A percentile compares a stretch with the other conserved stretches of the same genome.
phyloP scores from a whole-genome alignment of 2,888 invertebrate genomes.

The Dynastes grantii region DNA sequence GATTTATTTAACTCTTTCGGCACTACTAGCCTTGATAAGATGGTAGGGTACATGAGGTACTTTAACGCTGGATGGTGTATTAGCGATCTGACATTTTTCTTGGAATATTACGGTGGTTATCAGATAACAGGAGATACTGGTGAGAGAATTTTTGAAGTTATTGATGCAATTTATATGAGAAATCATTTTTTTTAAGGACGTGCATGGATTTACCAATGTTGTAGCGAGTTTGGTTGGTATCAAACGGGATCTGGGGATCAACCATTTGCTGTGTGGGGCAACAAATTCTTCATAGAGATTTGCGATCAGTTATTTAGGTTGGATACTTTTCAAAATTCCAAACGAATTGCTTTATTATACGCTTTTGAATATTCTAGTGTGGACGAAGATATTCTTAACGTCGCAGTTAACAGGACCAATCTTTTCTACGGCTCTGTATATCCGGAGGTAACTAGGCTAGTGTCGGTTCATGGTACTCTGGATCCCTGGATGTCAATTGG shows the following conservation, averaged over 20 bases:
- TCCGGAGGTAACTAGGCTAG: slow-evolving; percentile 73
- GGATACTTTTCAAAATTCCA: background rate
- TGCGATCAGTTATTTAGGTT: slow-evolving; percentile 84
- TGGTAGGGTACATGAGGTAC: slow-evolving; percentile 52
- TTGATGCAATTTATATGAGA: background rate
- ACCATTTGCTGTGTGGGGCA: slow-evolving; percentile 72
- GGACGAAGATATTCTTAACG: slow-evolving; percentile 74
- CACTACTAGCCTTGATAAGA: slow-evolving; percentile 53
- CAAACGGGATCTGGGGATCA: slow-evolving; percentile 79
- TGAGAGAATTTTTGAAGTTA: slow-evolving; percentile 5
- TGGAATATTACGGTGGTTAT: slow-evolving; percentile 40
- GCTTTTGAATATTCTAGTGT: slow-evolving; percentile 54
- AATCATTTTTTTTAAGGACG: slow-evolving; percentile 66
- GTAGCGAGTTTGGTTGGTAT: slow-evolving; percentile 89
- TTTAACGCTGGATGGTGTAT: slow-evolving; percentile 50
- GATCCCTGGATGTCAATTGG: slow-evolving; percentile 76
- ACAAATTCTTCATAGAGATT: slow-evolving; percentile 76
- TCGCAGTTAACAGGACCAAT: slow-evolving; percentile 75
- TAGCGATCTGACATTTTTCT: slow-evolving; percentile 54
- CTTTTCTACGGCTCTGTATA: slow-evolving; percentile 71
- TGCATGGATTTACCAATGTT: slow-evolving; percentile 88
- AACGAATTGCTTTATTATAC: background rate
- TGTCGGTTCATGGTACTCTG: slow-evolving; percentile 75
- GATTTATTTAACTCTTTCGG: slow-evolving; percentile 29
- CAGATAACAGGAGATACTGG: slow-evolving; percentile 43